Evolutionary conservation across 2,113 vertebrate species (phyloP).

Genomic region (Clinocottus analis): DNA sequence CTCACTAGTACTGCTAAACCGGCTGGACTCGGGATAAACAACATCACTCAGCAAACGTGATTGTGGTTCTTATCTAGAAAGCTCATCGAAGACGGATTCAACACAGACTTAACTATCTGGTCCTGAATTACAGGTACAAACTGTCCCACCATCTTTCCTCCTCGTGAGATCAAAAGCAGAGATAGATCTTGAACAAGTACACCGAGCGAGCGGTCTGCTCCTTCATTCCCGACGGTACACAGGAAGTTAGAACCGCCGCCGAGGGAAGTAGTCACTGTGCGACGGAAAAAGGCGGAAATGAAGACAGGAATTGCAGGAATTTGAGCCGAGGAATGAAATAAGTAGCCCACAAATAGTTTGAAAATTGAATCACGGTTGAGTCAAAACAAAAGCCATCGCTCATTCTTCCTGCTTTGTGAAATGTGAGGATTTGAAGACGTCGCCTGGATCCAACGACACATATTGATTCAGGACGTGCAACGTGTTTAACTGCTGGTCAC

Average conservation of each 20-base stretch:
- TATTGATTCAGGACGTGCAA: background rate
- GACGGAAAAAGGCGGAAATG: background rate
- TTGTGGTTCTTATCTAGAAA: background rate
- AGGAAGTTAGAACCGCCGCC: background rate
- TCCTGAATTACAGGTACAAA: conserved; percentile 1
- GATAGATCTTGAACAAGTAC: background rate
- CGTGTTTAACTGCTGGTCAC: background rate
- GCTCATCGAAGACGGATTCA: background rate
- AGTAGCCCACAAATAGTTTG: background rate
- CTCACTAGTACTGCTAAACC: background rate
- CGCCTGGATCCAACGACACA: too few relatives aligned
- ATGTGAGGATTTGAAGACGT: too few relatives aligned
- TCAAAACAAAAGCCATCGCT: background rate
- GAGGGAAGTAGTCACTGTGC: background rate
- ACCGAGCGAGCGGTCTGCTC: background rate
- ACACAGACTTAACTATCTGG: background rate
- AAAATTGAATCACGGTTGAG: background rate
- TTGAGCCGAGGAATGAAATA: background rate
- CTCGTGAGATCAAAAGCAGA: conserved; percentile 2
- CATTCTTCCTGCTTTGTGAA: background rate
- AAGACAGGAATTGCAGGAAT: background rate
- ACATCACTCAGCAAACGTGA: background rate
- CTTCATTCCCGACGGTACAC: background rate
- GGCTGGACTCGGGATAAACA: background rate
- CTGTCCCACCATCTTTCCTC: background rate